These are phyloP conservation scores for Propithecus coquereli DNA, from an alignment of 2,113 vertebrate genomes.

Conservation along the genomic window DNA sequence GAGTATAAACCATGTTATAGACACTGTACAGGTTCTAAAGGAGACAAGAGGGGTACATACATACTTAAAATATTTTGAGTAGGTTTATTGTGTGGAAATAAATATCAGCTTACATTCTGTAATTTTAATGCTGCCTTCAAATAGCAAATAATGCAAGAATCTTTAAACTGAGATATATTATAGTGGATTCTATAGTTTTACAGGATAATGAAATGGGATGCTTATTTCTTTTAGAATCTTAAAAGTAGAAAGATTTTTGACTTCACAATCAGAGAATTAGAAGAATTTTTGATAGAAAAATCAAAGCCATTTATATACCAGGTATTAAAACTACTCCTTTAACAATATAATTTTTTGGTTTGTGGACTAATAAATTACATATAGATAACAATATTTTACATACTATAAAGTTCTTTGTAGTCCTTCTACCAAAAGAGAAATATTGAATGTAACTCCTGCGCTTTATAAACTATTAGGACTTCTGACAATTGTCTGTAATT, in stretches of 20 bases:
- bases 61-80: slow-evolving; percentile 43
- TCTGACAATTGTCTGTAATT: not conserved
- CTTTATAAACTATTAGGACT: not conserved
- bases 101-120: slow-evolving; percentile 37
- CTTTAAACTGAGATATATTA: slow-evolving; percentile 44
- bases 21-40: slow-evolving; percentile 45
- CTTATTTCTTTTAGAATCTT: slow-evolving; percentile 29
- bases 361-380: not conserved
- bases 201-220: slow-evolving; percentile 19
- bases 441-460: not conserved
- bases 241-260: slow-evolving; percentile 12
- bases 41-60: slow-evolving; percentile 59
- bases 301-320: slow-evolving; percentile 33
- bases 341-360: not conserved
- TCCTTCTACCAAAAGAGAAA: not conserved
- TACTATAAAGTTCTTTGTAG: not conserved
- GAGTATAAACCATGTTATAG: slow-evolving; percentile 32
- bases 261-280: not conserved
- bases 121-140: slow-evolving; percentile 42
- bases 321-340: not conserved
- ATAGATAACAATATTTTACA: not conserved
- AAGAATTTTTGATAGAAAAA: not conserved
- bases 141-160: slow-evolving; percentile 41
- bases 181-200: slow-evolving; percentile 32
- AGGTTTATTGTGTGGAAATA: slow-evolving; percentile 38